These are phyloP conservation scores for Alcedo atthis DNA, from an alignment of 2,797 vertebrate genomes.

Conservation along the genomic window DNA sequence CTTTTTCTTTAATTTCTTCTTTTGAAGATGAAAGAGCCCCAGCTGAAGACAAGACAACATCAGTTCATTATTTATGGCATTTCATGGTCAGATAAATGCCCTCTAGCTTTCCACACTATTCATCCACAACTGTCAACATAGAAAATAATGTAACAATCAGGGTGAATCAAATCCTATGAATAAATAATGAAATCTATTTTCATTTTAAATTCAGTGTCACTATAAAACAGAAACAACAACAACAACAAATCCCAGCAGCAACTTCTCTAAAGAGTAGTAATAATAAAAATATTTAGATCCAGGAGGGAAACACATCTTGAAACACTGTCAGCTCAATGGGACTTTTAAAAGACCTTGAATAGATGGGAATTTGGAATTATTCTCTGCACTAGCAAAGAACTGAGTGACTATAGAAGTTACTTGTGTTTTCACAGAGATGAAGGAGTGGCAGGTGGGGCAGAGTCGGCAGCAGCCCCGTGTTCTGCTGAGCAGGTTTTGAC, in stretches of 20 bases:
- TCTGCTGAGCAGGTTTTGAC: neutral
- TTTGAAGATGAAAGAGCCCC: neutral
- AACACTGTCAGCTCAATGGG: neutral
- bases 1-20: neutral
- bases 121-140: constrained; percentile 32
- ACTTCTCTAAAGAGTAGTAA: constrained; percentile 30
- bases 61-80: constrained; percentile 43
- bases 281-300: constrained; percentile 27
- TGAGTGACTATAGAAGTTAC: neutral
- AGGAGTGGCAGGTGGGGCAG: neutral
- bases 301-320: neutral
- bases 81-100: constrained; percentile 56
- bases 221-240: constrained; percentile 4
- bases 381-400: neutral
- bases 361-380: neutral
- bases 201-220: constrained; percentile 29
- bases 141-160: constrained; percentile 52
- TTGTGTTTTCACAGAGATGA: neutral
- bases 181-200: constrained; percentile 61
- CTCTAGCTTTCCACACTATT: constrained; percentile 19
- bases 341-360: neutral
- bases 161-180: constrained; percentile 59
- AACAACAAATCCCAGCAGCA: neutral
- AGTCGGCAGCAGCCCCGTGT: neutral
- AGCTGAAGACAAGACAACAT: neutral